phyloP scores from a whole-genome alignment of 1,140 invertebrate genomes.

The Micrasema minimum region DNA sequence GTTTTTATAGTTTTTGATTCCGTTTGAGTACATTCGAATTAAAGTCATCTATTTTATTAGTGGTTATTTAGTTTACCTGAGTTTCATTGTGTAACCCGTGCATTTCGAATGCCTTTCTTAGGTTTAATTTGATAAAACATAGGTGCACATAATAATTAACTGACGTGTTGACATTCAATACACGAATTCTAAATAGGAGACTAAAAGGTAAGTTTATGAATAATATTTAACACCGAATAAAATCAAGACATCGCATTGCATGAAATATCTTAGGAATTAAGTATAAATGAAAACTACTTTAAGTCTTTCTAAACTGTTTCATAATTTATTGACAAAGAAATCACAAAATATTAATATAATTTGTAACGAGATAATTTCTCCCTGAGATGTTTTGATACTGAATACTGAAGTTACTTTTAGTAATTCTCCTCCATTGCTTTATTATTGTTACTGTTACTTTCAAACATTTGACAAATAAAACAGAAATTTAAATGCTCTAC shows the following conservation, averaged over 20 bases:
- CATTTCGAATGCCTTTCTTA: neutral
- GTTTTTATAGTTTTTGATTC: conserved; percentile 22
- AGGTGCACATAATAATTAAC: conserved; percentile 10
- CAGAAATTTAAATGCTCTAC: too few species aligned
- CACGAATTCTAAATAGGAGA: conserved; percentile 5
- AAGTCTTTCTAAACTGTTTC: neutral
- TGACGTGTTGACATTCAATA: conserved; percentile 28
- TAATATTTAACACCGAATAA: neutral
- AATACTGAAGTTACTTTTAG: too few species aligned
- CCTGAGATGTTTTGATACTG: too few species aligned
- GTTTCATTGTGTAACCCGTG: conserved; percentile 6
- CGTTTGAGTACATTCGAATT: conserved; percentile 6
- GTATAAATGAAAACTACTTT: neutral
- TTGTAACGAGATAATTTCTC: too few species aligned
- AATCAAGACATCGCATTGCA: neutral
- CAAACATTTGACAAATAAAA: too few species aligned
- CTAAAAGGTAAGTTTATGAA: neutral
- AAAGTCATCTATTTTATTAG: neutral
- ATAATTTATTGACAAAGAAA: neutral
- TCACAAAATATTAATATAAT: neutral
- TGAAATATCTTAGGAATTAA: neutral
- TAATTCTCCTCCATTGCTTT: too few species aligned
- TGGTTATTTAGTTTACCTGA: neutral
- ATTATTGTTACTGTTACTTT: too few species aligned
- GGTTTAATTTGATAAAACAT: conserved; percentile 15